Base-by-base conservation (phyloP, 2,888 invertebrate species). In the Eupithecia dodoneata region DNA sequence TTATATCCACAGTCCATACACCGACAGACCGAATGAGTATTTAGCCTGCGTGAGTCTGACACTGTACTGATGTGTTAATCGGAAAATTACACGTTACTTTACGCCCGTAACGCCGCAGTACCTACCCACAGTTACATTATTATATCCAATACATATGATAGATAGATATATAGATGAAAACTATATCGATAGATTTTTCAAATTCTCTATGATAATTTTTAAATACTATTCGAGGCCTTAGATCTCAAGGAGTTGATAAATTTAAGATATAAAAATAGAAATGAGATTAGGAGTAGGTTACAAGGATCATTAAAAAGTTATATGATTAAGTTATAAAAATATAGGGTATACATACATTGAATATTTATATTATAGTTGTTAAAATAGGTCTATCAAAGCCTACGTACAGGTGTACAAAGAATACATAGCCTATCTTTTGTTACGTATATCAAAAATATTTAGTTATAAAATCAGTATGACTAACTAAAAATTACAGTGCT, bases 191-290 rank as follows among this genome's bases (percentile, higher is more conserved):
- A 59, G 9, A 18, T 18, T 59, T 59, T 18, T 10, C 9, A 59
- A 59, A 59, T 59, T 18, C 3, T 59, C 55, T 55, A 55, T 9
- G 10, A 59, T 18, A 9, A 0, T 9, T 55, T 63, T 30, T 63
- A 30, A 30, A 63, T 30, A 30, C 10, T 30, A 63, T 1, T 18
- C 4, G 4, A 30, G 63, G 63, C 18, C 18, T 59, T 47, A 47
- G 4, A 59, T 18, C 30, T 12, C 30, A 10, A 63, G 4, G 9
- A 59, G 18, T 63, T 12, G 10, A 63, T 63, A 63, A 63, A 63
- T 63, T 10, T 47, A 47, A 63, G 55, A 59, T 59, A 59, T 59
- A 59, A 59, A 59, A 59, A 59, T 59, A 59, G 3, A 63, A 63
- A 63, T 63, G 63, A 63, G 18, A 63, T 63, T 30, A 63, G 63